Percentiles rank a stretch among this genome's conserved stretches.
These are phyloP conservation scores for Rutilus rutilus DNA, from an alignment of 2,113 vertebrate species.

Conservation along the genomic window DNA sequence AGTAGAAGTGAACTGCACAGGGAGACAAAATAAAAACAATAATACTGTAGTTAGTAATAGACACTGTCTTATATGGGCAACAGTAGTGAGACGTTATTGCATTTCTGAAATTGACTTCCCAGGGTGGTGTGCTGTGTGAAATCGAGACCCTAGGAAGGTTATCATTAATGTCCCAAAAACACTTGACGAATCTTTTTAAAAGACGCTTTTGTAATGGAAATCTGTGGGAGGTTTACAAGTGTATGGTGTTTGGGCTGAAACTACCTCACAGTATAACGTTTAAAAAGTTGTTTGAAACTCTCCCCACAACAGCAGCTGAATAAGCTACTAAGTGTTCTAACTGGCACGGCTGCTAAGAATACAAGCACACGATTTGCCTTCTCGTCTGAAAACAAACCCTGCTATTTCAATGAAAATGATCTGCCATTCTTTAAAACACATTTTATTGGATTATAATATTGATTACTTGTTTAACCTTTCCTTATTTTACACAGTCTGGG, in stretches of 20 bases:
- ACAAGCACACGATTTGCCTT: slow-evolving; percentile 34
- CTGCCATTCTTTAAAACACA: slow-evolving; percentile 45
- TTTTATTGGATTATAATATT: slow-evolving; percentile 56
- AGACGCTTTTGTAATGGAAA: slow-evolving; percentile 47
- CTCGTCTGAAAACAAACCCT: slow-evolving; percentile 42
- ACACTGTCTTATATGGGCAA: neutral
- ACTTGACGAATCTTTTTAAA: slow-evolving; percentile 40
- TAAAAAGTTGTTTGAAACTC: slow-evolving; percentile 42
- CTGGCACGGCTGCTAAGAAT: slow-evolving; percentile 37
- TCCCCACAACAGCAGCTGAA: slow-evolving; percentile 46
- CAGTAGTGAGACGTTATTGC: slow-evolving; percentile 6
- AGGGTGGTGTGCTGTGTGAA: slow-evolving; percentile 23
- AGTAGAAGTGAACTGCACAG: slow-evolving; percentile 91
- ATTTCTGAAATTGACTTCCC: slow-evolving; percentile 31
- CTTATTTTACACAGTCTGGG: slow-evolving; percentile 41
- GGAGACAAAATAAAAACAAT: slow-evolving; percentile 42
- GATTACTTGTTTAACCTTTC: slow-evolving; percentile 59
- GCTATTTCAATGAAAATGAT: slow-evolving; percentile 50
- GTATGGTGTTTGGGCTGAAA: slow-evolving; percentile 41
- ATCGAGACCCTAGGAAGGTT: slow-evolving; percentile 17
- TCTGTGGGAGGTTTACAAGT: slow-evolving; percentile 43
- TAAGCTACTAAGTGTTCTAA: slow-evolving; percentile 45
- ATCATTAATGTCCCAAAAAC: slow-evolving; percentile 45
- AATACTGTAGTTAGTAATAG: slow-evolving; percentile 24
- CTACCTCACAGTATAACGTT: slow-evolving; percentile 43